Conservation (phyloP, 1,140 invertebrate species). For the Popillia japonica region DNA sequence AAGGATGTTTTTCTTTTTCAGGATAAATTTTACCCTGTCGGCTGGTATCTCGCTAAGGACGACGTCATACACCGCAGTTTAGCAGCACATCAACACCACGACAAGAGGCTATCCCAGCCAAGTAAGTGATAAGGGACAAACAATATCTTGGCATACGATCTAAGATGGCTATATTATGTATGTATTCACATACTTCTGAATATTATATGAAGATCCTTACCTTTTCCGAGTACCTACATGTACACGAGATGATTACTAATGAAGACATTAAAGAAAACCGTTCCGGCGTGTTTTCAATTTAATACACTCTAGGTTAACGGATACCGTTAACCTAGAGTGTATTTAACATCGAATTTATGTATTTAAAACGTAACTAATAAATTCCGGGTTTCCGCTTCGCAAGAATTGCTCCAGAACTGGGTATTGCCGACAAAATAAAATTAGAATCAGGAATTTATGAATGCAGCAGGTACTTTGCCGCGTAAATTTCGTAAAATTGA, state of each 20-base stretch:
- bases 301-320: too few relatives aligned
- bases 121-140: neutral
- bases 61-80: neutral
- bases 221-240: neutral
- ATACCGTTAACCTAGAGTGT: too few relatives aligned
- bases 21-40: too few relatives aligned
- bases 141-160: constrained; percentile 5
- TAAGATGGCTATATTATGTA: neutral
- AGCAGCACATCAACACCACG: neutral
- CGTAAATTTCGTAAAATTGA: constrained; percentile 18
- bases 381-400: too few relatives aligned
- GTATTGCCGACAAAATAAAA: neutral
- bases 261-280: too few relatives aligned
- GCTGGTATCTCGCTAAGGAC: too few relatives aligned
- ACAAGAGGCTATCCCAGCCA: neutral
- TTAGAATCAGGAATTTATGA: constrained; percentile 21
- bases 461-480: constrained; percentile 1
- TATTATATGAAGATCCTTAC: neutral
- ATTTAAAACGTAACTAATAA: too few relatives aligned
- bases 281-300: too few relatives aligned
- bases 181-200: neutral
- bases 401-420: neutral
- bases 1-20: too few relatives aligned
- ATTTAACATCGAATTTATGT: too few relatives aligned
- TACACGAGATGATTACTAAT: too few relatives aligned